Evolutionary conservation across 2,797 vertebrate species (phyloP), one percentile per base, ranked within the genome.

Genomic region (Craterocephalus amniculus): DNA sequence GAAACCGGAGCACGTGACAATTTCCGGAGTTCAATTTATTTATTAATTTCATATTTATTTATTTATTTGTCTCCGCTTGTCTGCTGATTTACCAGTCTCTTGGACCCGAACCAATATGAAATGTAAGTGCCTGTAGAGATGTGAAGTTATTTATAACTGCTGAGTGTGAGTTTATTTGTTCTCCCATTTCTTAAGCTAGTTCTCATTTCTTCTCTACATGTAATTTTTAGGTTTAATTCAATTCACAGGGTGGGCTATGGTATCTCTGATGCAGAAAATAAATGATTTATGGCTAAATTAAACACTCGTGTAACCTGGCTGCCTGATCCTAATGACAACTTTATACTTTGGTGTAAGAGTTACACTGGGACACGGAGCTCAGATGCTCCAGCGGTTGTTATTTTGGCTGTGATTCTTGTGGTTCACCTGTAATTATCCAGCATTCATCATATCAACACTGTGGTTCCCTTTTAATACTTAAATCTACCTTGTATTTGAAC

Each of bases 31-130:
- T 85, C 78, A 56, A 72, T 90, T 92, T 90, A 91, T 93, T 93
- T 91, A 91, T 92, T 91, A 57, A 73, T 88, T 81, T 72, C 67
- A 68, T 88, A 81, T 87, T 83, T 89, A 89, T 90, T 92, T 88
- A 88, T 88, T 87, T 77, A n/a, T 66, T 60, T 49, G 2, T 18
- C 57, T 52, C 54, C 83, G 71, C 79, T 81, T 70, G 55, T 81
- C 84, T 85, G 68, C 80, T 70, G 82, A 66, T 87, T 81, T 73
- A 63, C 52, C 55, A 62, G 55, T 73, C 78, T 60, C 72, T 72
- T 83, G 90, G 93, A 94, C 63, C 84, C 79, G 81, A 91, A 89
- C 78, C 92, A 94, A 92, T 92, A 95, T 95, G 94, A 95, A 93
- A 94, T 91, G 94, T 95, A 94, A 95, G 94, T 95, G 62, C 57